Percentiles rank a stretch among this genome's conserved stretches.
phyloP scores from a whole-genome alignment of 1,140 invertebrate genomes.

The Lethrus apterus region DNA sequence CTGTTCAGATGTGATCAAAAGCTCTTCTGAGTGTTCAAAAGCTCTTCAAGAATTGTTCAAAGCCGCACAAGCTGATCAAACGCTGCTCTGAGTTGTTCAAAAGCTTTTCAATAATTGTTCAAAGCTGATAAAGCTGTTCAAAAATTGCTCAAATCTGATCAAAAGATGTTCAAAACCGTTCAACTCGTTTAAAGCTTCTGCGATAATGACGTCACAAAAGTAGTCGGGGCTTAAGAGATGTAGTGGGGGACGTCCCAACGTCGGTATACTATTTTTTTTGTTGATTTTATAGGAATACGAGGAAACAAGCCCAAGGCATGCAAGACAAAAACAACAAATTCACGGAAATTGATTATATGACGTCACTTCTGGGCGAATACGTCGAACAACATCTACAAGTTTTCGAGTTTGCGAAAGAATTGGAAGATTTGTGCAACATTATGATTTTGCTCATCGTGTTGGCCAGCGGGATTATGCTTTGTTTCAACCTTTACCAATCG shows the following conservation, averaged over 20 bases:
- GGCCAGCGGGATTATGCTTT: constrained; percentile 1
- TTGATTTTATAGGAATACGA: neutral
- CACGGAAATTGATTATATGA: neutral
- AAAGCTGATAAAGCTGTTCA: no score
- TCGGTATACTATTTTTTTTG: constrained; percentile 4
- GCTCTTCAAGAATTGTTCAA: no score
- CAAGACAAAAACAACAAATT: neutral
- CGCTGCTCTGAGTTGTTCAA: no score
- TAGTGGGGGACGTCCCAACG: neutral
- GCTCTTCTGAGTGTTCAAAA: no score
- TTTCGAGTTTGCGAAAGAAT: constrained; percentile 4
- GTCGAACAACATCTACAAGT: constrained; percentile 14
- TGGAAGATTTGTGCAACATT: constrained; percentile 11
- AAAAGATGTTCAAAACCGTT: no score
- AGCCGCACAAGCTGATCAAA: no score
- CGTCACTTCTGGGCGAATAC: neutral
- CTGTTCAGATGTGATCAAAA: no score
- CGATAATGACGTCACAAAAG: no score
- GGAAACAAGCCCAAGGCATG: neutral
- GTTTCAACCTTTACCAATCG: constrained; percentile 1
- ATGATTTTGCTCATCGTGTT: constrained; percentile 10
- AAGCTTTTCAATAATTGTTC: no score
- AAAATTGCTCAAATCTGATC: no score
- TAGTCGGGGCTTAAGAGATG: no score
- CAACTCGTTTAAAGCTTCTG: no score